Base-by-base conservation (phyloP, 2,797 vertebrate genomes). In the Carcharodon carcharias region DNA sequence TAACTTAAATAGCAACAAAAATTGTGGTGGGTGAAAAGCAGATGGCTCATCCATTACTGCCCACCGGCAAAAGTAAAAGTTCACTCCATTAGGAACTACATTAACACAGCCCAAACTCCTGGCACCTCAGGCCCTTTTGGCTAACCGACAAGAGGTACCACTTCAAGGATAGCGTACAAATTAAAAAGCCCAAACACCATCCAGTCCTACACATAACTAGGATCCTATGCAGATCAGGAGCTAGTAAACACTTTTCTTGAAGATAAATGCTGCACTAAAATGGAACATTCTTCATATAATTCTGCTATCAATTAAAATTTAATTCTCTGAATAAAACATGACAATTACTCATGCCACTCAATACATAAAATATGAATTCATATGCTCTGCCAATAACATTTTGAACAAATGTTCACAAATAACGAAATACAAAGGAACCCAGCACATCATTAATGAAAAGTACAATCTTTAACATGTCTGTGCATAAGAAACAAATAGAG, bases 271-370 rank as follows among this genome's bases (percentile, higher is more conserved):
- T 63, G 28, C 28, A 91, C 16, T 93, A 63, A 67, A 45, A 45
- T 16, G 3, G 31, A 65, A 65, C 35, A 92, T 65, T 92, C 35
- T 92, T 63, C 14, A 40, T 28, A 11, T 45, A 45, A 65, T 45
- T 93, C 40, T 67, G 91, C n/a, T 93, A 45, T 40, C 4, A 93
- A 93, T 93, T 93, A 93, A 93, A 92, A 45, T 93, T 67, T 45
- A 93, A 67, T 67, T 93, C 3, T 12, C 61, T 23, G 63, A 65
- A 93, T 93, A 67, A 93, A 67, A 45, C n/a, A 67, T 40, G 40
- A 65, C 63, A 65, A 93, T 45, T 93, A 91, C 45, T 45, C 63
- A 93, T 8, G 63, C 45, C 6, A 50, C 45, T 50, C 40, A 23
- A 26, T 67, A 45, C n/a, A 40, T 23, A 93, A 65, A 67, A 65